phyloP scores from a whole-genome alignment of 1,140 invertebrate genomes.

The Chironomus striatipennis region DNA sequence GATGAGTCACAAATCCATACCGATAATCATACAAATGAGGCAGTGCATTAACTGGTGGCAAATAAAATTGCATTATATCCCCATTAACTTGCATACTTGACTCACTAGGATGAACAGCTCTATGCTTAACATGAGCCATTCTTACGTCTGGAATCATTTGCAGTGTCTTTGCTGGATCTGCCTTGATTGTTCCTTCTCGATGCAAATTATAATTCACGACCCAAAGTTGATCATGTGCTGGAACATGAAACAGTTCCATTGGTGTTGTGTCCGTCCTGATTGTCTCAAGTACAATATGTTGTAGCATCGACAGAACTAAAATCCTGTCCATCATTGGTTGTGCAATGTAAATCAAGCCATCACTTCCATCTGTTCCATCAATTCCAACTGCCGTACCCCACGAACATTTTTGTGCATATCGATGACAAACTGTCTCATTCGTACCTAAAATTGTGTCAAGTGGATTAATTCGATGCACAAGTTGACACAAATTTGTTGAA shows the following conservation, averaged over 20 bases:
- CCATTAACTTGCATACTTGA: slow-evolving; percentile 69
- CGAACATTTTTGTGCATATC: slow-evolving; percentile 52
- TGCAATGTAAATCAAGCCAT: slow-evolving; percentile 64
- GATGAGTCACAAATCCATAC: slow-evolving; percentile 70
- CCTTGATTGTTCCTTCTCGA: slow-evolving; percentile 38
- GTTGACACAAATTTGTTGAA: slow-evolving; percentile 62
- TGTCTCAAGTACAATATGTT: slow-evolving; percentile 65
- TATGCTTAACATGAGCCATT: slow-evolving; percentile 61
- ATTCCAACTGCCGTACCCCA: slow-evolving; percentile 64
- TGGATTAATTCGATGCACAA: slow-evolving; percentile 62
- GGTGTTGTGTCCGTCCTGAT: slow-evolving; percentile 66
- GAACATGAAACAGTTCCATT: slow-evolving; percentile 62
- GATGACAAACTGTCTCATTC: slow-evolving; percentile 64
- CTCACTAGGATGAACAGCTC: slow-evolving; percentile 69
- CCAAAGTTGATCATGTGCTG: slow-evolving; percentile 71
- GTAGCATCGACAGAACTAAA: slow-evolving; percentile 61
- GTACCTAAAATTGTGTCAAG: slow-evolving; percentile 68
- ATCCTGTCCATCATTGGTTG: slow-evolving; percentile 65
- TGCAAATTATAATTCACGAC: slow-evolving; percentile 61
- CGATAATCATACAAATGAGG: slow-evolving; percentile 47
- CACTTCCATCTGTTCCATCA: slow-evolving; percentile 28
- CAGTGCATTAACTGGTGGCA: not conserved
- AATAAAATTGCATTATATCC: not conserved
- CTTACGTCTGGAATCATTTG: slow-evolving; percentile 66
- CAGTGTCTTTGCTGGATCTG: slow-evolving; percentile 59